These are phyloP conservation scores for Dioctria rufipes DNA, from an alignment of 2,888 invertebrate species.

Conservation along the genomic window DNA sequence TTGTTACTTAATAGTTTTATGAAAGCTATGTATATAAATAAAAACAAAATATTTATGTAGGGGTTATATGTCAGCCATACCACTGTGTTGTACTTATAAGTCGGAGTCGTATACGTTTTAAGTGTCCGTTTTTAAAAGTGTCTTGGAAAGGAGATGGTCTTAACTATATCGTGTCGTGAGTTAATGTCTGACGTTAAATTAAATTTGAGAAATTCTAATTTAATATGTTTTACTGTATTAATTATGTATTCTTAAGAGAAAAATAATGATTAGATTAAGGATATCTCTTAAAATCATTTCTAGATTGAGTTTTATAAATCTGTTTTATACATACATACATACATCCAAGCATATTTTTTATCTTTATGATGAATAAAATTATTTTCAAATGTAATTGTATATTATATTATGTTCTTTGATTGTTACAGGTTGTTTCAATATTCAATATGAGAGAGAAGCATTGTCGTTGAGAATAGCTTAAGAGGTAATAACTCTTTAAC, in stretches of 20 bases:
- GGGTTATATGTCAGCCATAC: constrained; percentile 5
- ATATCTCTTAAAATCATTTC: constrained; percentile 17
- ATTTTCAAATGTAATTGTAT: background rate
- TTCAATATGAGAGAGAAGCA: no score
- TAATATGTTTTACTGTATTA: background rate
- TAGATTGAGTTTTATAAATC: constrained; percentile 20
- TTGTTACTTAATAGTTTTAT: constrained; percentile 18
- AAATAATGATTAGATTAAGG: constrained; percentile 1
- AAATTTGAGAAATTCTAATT: background rate
- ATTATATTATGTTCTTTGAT: no score
- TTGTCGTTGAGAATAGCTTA: no score
- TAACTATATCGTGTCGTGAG: background rate
- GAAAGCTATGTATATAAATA: constrained; percentile 24
- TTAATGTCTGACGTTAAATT: background rate
- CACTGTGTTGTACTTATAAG: constrained; percentile 39
- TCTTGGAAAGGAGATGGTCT: background rate
- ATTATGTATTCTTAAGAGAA: constrained; percentile 1
- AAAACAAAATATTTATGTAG: background rate
- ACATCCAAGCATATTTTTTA: constrained; percentile 1
- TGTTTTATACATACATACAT: background rate
- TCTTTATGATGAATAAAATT: constrained; percentile 37
- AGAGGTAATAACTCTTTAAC: no score
- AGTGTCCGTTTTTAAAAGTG: constrained; percentile 2
- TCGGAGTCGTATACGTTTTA: background rate
- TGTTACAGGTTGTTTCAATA: no score